Percentiles rank a stretch among this genome's conserved stretches.
phyloP scores from a whole-genome alignment of 2,113 vertebrate species.

The Cricetomys ansorgei region DNA sequence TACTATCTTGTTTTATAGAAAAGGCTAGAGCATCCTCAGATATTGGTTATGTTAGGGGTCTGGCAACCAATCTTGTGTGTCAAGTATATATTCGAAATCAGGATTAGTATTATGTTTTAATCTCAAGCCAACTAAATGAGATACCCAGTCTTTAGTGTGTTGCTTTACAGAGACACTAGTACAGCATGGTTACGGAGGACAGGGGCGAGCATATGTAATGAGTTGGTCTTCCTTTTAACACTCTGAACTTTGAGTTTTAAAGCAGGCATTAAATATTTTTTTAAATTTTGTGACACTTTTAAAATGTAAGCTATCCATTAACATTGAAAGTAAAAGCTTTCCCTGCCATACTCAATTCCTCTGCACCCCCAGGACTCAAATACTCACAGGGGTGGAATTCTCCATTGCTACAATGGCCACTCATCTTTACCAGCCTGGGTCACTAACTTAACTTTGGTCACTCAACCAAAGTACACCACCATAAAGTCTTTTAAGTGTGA shows the following conservation, averaged over 20 bases:
- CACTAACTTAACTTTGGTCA: conserved; percentile 23
- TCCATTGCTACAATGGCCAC: neutral
- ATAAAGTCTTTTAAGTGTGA: neutral
- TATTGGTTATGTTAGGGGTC: neutral
- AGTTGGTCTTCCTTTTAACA: neutral
- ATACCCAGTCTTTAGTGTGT: neutral
- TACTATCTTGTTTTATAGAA: neutral
- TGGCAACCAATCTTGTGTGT: neutral
- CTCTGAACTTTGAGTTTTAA: conserved; percentile 32
- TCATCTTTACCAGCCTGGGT: neutral
- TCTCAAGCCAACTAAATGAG: neutral
- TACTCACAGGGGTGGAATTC: neutral
- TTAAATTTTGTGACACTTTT: neutral
- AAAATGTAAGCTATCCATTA: neutral
- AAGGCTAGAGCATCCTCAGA: neutral
- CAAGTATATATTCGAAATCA: neutral
- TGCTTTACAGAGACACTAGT: neutral
- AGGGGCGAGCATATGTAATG: neutral
- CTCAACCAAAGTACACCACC: neutral
- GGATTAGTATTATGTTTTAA: neutral
- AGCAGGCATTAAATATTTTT: neutral
- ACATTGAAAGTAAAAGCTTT: neutral
- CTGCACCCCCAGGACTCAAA: neutral
- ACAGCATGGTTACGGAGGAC: neutral
- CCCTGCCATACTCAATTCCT: neutral